Percentiles rank a stretch among this genome's conserved stretches.
These are phyloP conservation scores for Cerastis rubricosa DNA, from an alignment of 2,888 invertebrate species.

Conservation along the genomic window DNA sequence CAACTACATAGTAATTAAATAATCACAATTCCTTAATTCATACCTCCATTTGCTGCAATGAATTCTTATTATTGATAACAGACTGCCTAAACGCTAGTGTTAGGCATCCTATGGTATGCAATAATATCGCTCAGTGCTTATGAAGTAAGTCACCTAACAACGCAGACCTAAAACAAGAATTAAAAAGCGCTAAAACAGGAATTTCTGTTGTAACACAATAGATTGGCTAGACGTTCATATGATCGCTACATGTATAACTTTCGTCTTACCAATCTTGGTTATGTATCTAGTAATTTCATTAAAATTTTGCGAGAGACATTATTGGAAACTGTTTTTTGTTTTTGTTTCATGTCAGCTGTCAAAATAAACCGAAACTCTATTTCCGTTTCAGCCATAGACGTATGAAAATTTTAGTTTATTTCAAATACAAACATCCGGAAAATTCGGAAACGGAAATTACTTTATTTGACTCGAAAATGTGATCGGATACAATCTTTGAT, in stretches of 20 bases:
- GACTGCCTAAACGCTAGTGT: slow-evolving; percentile 70
- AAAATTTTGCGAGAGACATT: slow-evolving; percentile 87
- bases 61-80: slow-evolving; percentile 60
- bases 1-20: slow-evolving; percentile 26
- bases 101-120: slow-evolving; percentile 75
- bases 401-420: slow-evolving; percentile 13
- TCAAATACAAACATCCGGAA: slow-evolving; percentile 37
- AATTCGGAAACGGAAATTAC: slow-evolving; percentile 60
- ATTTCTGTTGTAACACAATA: slow-evolving; percentile 43
- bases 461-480: not conserved
- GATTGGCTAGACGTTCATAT: slow-evolving; percentile 26
- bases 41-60: slow-evolving; percentile 83
- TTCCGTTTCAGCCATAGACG: slow-evolving; percentile 66
- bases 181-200: slow-evolving; percentile 72
- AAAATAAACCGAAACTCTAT: slow-evolving; percentile 66
- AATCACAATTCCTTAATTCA: slow-evolving; percentile 54
- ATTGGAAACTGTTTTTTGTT: slow-evolving; percentile 88
- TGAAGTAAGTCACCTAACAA: slow-evolving; percentile 74
- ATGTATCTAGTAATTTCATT: slow-evolving; percentile 82
- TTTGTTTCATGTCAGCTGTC: slow-evolving; percentile 82
- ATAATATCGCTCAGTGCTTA: slow-evolving; percentile 71
- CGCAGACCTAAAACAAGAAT: slow-evolving; percentile 78
- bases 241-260: slow-evolving; percentile 31
- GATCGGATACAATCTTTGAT: slow-evolving; percentile 25
- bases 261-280: slow-evolving; percentile 78